Evolutionary conservation across 2,888 invertebrate genomes (phyloP), one percentile per base, ranked within the genome.

Genomic region (Drosophila testacea): DNA sequence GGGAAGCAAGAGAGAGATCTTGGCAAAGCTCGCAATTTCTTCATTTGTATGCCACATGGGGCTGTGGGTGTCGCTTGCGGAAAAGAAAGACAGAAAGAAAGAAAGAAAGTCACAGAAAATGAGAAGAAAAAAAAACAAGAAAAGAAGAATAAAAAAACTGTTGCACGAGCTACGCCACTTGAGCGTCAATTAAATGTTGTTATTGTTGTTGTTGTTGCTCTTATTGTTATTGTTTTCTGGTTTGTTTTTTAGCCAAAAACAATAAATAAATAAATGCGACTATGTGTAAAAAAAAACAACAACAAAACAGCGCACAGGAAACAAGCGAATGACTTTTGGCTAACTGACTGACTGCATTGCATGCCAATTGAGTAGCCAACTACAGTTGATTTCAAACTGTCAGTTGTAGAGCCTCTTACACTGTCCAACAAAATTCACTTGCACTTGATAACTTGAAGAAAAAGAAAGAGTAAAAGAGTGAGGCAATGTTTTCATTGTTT

Each of bases 11-110:
- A 36, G 44, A 46, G 44, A 63, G 76, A 75, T 71, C 61, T 70
- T 77, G 76, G 68, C 77, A 69, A 71, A 48, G 38, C 46, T 38
- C 38, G 66, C 48, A 60, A 60, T 50, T 68, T 83, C 62, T 74
- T 73, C 82, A 82, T 82, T 82, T 82, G 82, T 82, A 82, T 83
- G 82, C 82, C 76, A 62, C 64, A 69, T 69, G 71, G 65, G 48
- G 60, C 71, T 64, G 83, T 78, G 81, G 83, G 83, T 83, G 81
- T 73, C 75, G 62, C 66, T 66, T 70, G 83, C 81, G 83, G 81
- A 83, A 83, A 82, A 22, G 22, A 22, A 22, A 22, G 22, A 22
- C 22, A 22, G 83, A 83, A 78, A 76, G 83, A 56, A 39, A 52
- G 52, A 54, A 55, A 69, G 75, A 82, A 69, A 69, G 64, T 59